Base-by-base conservation (phyloP, 2,888 invertebrate species). In the Capitulum mitella region DNA sequence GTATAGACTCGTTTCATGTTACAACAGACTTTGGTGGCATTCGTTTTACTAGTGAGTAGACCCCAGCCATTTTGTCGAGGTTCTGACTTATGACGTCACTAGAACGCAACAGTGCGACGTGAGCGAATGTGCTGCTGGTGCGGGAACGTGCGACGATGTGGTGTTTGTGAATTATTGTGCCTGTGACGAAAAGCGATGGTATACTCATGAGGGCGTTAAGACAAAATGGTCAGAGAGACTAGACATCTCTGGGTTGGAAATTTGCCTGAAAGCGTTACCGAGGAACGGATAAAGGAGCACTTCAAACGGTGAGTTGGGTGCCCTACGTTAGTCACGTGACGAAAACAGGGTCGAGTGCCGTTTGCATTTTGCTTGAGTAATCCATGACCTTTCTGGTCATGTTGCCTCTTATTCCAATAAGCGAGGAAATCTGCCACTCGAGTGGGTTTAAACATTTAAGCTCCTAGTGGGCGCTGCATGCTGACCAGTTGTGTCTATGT, bases 181-280 rank as follows among this genome's bases (percentile, higher is more conserved):
- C 3, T 70, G 70, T 70, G 70, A 40, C 37, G 70, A 70, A 70
- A 70, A 70, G 70, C 70, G 70, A 70, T 70, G 70, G 70, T 80
- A 80, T 79, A 80, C 82, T 80, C 81, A 82, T 82, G 82, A 80
- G 80, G 79, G 81, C 82, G 82, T 82, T 82, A 92, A 92, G 92
- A 92, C 93, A 95, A 93, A 93, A 98, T 98, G 98, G 97, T 98
- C 93, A 97, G 97, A 93, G 97, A 97, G 95, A 97, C 97, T 92
- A 95, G 97, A 92, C 97, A 98, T 91, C 93, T 98, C 91, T 97
- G 97, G 95, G 96, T 98, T 92, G 97, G 97, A 92, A 97, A 97
- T 92, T 94, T 98, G 92, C 97, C 97, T 93, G 97, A 97, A 91
- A 96, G 95, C 91, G 94, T 95, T 91, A 93, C 95, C 87, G 96